A percentile compares a stretch with the other conserved stretches of the same genome.
Evolutionary conservation across 2,888 invertebrate species (phyloP).

Genomic region (Mythimna pallens): DNA sequence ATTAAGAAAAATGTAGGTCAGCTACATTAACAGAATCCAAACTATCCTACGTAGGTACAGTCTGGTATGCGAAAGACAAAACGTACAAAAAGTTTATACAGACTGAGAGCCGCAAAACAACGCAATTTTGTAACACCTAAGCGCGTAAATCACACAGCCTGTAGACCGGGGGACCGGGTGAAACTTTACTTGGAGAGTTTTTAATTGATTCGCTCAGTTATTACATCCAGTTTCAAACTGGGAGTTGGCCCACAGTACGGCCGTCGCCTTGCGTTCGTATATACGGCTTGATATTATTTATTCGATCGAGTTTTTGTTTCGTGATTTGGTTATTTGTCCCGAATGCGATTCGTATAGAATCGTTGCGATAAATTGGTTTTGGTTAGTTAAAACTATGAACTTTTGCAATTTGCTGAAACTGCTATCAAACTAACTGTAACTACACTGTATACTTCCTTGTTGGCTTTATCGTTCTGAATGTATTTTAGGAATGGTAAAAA

Average conservation of each 20-base stretch:
- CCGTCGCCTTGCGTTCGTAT: constrained; percentile 40
- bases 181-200: constrained; percentile 76
- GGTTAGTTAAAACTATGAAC: constrained; percentile 33
- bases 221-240: constrained; percentile 67
- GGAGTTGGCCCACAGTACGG: constrained; percentile 51
- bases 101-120: constrained; percentile 63
- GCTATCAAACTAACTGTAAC: constrained; percentile 26
- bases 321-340: constrained; percentile 37
- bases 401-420: constrained; percentile 33
- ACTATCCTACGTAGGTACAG: constrained; percentile 33
- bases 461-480: constrained; percentile 13
- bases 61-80: constrained; percentile 47
- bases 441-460: constrained; percentile 15
- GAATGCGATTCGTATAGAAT: constrained; percentile 17
- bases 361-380: constrained; percentile 31
- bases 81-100: constrained; percentile 61
- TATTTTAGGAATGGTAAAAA: neutral
- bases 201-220: constrained; percentile 77
- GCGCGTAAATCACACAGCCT: constrained; percentile 76
- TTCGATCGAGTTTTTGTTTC: constrained; percentile 46
- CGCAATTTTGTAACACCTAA: constrained; percentile 66
- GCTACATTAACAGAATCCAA: constrained; percentile 53
- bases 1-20: constrained; percentile 53
- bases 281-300: constrained; percentile 40
- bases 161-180: constrained; percentile 60